Evolutionary conservation across 2,888 invertebrate species (phyloP), one percentile per base, ranked within the genome.

Genomic region (Cartodere bifasciata): DNA sequence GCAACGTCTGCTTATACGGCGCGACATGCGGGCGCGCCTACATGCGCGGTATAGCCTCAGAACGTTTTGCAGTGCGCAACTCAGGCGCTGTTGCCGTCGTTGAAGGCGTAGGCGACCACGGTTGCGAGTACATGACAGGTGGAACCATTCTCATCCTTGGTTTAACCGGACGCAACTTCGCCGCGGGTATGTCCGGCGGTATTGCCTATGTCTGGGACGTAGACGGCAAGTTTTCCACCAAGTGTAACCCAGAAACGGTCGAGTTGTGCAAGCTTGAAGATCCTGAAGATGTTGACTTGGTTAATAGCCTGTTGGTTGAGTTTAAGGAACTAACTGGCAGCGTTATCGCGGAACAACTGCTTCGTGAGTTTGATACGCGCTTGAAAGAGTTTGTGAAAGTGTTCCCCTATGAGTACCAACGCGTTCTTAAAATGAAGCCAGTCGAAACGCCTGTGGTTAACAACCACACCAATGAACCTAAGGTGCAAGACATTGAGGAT

Each of bases 121-220:
- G 94, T 35, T 98, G 98, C 67, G 98, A 98, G 65, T 98, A 98
- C 63, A 98, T 98, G 98, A 98, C 98, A 27, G 95, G 92, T 9
- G 95, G 95, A 35, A 64, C 72, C 35, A 84, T 85, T 38, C 69
- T 98, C 29, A 83, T 98, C 49, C 72, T 98, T 10, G 56, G 57
- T 1, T 70, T 87, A 36, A 95, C 95, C 4, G 98, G 98, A 2
- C 67, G 97, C 39, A 98, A 98, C 67, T 98, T 98, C 65, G 97
- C 94, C 5, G 98, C 98, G 26, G 98, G 97, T 45, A 98, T 98
- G 97, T 94, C 94, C 34, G 90, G 90, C 25, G 65, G 65, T 28
- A 83, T 97, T 43, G 97, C 97, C 0, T 98, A 87, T 56, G 85
- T 97, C 9, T 83, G 87, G 56, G 94, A 97, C 53, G 71, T 81